phyloP scores from a whole-genome alignment of 53 echinoderm and acorn worm species.

The Pentamera pediparva region DNA sequence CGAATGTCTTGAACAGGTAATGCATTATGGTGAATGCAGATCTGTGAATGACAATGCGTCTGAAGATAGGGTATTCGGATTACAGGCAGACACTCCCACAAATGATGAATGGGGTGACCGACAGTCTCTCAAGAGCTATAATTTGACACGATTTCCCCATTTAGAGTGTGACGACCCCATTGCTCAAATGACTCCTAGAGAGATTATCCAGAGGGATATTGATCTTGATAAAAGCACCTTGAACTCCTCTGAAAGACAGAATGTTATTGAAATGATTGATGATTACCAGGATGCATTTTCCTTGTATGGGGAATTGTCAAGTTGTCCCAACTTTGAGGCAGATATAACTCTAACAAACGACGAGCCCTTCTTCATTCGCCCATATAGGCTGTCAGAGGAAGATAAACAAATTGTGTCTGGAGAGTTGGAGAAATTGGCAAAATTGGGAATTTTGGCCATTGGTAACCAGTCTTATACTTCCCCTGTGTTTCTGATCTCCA shows the following conservation, averaged over 20 bases:
- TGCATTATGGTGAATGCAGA: no score
- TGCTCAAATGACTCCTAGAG: not conserved
- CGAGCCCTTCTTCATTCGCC: conserved; percentile 11
- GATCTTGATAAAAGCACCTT: not conserved
- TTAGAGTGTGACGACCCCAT: conserved; percentile 6
- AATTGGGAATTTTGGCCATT: conserved; percentile 14
- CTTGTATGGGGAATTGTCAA: conserved; percentile 31
- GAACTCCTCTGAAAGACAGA: not conserved
- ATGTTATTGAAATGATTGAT: not conserved
- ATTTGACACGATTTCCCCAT: conserved; percentile 19
- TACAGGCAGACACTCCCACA: no score
- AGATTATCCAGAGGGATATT: conserved; percentile 12
- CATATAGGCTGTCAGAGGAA: not conserved
- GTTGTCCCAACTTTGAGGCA: conserved; percentile 6
- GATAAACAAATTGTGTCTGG: not conserved
- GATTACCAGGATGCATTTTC: conserved; percentile 8
- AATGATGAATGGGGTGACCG: no score
- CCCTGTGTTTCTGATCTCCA: conserved; percentile 13
- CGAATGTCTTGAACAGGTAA: not conserved
- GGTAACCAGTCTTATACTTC: conserved; percentile 14
- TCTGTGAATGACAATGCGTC: not conserved
- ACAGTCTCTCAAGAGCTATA: no score
- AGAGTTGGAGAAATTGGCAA: conserved; percentile 13
- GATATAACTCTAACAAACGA: not conserved
- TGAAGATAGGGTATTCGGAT: not conserved